Base-by-base conservation (phyloP, 2,113 vertebrate genomes). In the Orycteropus afer region DNA sequence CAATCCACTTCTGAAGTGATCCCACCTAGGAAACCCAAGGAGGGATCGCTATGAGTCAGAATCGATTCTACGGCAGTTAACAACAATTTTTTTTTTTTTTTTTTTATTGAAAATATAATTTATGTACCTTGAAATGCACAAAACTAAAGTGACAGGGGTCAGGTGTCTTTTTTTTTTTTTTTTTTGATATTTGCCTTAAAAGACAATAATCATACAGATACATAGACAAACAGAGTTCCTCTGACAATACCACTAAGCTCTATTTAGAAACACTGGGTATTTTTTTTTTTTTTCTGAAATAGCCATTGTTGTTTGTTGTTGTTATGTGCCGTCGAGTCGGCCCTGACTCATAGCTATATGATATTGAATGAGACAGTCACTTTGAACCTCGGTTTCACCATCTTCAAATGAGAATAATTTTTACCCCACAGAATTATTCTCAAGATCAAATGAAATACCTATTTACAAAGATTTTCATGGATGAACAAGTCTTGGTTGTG, bases 271-370 rank as follows among this genome's bases (percentile, higher is more conserved):
- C 15, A 73, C 57, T 15, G 45, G 49, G 32, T 51, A 78, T 88
- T 97, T 91, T 92, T 74, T 81, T 47, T 88, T 97, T 91, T 92
- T 74, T 81, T 47, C 20, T 78, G 59, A 57, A 94, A 47, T 12
- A 86, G 42, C 49, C 34, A 32, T 82, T 90, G 85, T n/a, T n/a
- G n/a, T n/a, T n/a, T n/a, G n/a, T n/a, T n/a, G n/a, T n/a, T n/a
- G n/a, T n/a, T n/a, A n/a, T n/a, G n/a, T n/a, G n/a, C n/a, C n/a
- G n/a, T n/a, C n/a, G n/a, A n/a, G n/a, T n/a, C n/a, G n/a, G n/a
- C n/a, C n/a, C n/a, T n/a, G n/a, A 45, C 49, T 87, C 23, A 67
- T n/a, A 82, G 22, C n/a, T 95, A 3, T 57, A 15, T 82, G 53
- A 81, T 87, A 15, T 91, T 92, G 73, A 96, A 88, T 78, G 63